Percentiles rank a stretch among this genome's conserved stretches.
Conservation (phyloP, 2,113 vertebrate species). For the Dascyllus trimaculatus region DNA sequence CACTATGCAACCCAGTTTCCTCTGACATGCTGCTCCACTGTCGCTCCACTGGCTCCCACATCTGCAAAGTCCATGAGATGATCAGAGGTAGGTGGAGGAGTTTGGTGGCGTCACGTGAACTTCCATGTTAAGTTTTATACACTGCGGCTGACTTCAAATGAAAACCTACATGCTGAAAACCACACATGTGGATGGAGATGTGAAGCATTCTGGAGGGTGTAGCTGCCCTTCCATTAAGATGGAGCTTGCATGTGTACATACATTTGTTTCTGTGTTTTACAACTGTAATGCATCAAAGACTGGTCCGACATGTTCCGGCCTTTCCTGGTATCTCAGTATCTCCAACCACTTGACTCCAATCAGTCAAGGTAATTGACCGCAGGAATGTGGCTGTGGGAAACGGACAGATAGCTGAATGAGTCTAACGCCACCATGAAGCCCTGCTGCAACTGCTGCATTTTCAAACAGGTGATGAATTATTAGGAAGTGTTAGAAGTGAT, state of each 20-base stretch:
- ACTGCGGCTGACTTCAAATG: slow-evolving; percentile 52
- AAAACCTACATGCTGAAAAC: slow-evolving; percentile 29
- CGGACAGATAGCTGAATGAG: slow-evolving; percentile 28
- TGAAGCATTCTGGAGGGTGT: slow-evolving; percentile 24
- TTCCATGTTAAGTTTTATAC: slow-evolving; percentile 20
- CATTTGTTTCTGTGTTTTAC: not conserved
- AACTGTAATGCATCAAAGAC: not conserved
- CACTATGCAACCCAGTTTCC: slow-evolving; percentile 42
- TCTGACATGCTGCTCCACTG: slow-evolving; percentile 47
- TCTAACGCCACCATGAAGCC: slow-evolving; percentile 8
- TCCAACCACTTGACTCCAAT: slow-evolving; percentile 62
- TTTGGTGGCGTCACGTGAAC: slow-evolving; percentile 34
- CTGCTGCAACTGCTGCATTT: not conserved
- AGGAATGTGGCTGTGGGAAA: slow-evolving; percentile 30
- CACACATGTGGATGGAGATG: slow-evolving; percentile 60
- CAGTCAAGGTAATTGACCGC: slow-evolving; percentile 59
- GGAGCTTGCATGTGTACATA: not conserved
- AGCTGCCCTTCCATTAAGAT: slow-evolving; percentile 24
- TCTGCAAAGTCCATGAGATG: slow-evolving; percentile 42
- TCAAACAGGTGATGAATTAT: not conserved
- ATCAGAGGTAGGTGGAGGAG: slow-evolving; percentile 32
- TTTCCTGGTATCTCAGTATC: slow-evolving; percentile 16
- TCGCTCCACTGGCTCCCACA: slow-evolving; percentile 16
- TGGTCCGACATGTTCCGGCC: not conserved
- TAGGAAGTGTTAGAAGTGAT: too few relatives aligned